Base-by-base conservation (phyloP, 2,797 vertebrate species). In the Chrysocyon brachyurus region DNA sequence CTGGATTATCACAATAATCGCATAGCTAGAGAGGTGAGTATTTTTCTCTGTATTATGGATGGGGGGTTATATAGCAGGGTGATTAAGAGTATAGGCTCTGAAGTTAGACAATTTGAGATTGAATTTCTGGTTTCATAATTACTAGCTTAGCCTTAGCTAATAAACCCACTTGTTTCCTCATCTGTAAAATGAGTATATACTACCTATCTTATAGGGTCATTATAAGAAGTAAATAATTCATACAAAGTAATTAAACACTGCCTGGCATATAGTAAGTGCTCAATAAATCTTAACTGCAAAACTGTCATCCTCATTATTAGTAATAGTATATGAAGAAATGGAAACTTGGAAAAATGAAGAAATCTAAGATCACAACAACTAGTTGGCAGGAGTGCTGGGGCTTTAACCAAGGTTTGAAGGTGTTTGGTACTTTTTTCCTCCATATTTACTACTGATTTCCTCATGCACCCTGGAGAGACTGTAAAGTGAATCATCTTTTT, bases 171-270 rank as follows among this genome's bases (percentile, higher is more conserved):
- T 28, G 24, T 86, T 64, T 88, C 36, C 57, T 94, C 19, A 56
- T 89, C 36, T 78, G 36, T 83, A 85, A 82, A 84, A 84, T 59
- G 70, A 54, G 64, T 84, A 64, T 57, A 5, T 49, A 57, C 19
- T 49, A 17, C 46, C 73, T 88, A 63, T 89, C 57, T 93, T 59
- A 92, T 22, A 63, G 12, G 14, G n/a, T 88, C 36, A 40, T 84
- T 85, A 28, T 85, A 61, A 78, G 28, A 95, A 83, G 46, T 91
- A 87, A 66, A 73, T 93, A 93, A 87, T 88, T 89, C 11, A 87
- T 63, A 8, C 9, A 90, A 94, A 78, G 26, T 61, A 92, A 72
- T 26, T 88, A 86, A 91, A 63, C 2, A 49, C 24, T 89, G 26
- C 26, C 31, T 91, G 78, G 10, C 61, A 84, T 24, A 81, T 33